Conservation (phyloP, 2,888 invertebrate species). For the Apodemia hepburni region DNA sequence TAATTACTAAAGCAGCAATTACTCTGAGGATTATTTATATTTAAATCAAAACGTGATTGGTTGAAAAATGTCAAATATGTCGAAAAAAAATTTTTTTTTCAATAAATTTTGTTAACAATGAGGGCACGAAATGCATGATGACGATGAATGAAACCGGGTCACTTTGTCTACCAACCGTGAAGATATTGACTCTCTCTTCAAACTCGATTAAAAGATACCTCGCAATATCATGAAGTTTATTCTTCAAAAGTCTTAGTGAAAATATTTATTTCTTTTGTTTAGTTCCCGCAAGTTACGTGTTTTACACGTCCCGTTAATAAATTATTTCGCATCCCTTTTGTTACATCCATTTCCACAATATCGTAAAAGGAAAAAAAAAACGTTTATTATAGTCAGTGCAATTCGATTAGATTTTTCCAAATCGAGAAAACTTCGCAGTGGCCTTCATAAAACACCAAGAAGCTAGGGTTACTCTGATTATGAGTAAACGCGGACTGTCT, state of each 20-base stretch:
- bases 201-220: neutral
- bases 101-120: too few species aligned
- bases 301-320: conserved; percentile 11
- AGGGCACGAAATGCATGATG: too few species aligned
- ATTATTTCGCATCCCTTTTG: conserved; percentile 11
- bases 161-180: too few species aligned
- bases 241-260: neutral
- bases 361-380: conserved; percentile 14
- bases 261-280: conserved; percentile 3
- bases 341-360: conserved; percentile 8
- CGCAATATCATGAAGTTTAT: too few species aligned
- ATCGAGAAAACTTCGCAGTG: conserved; percentile 12
- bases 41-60: too few species aligned
- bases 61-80: too few species aligned
- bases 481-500: neutral
- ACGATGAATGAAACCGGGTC: too few species aligned
- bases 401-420: conserved; percentile 16
- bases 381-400: conserved; percentile 15
- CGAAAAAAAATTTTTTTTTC: too few species aligned
- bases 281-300: conserved; percentile 8
- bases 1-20: too few species aligned
- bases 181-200: neutral
- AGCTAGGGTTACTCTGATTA: neutral
- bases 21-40: too few species aligned
- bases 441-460: conserved; percentile 15